Percentiles rank a stretch among this genome's conserved stretches.
These are phyloP conservation scores for Aythya baeri DNA, from an alignment of 2,113 vertebrate species.

Conservation along the genomic window DNA sequence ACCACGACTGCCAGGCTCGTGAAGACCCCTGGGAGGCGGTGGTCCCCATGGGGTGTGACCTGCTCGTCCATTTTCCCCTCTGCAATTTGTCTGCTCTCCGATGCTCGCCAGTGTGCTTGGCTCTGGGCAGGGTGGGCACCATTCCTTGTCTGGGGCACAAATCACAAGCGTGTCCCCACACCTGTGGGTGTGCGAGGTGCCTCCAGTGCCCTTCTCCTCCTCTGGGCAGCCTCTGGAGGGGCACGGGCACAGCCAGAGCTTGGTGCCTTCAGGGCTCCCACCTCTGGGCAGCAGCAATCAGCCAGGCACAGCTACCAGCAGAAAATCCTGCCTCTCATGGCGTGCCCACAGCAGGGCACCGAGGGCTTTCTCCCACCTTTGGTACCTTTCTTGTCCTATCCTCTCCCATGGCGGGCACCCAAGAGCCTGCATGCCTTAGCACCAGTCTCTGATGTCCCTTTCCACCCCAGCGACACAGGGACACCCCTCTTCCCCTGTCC, in stretches of 20 bases:
- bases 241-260: background rate
- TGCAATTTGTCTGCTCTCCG: background rate
- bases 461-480: background rate
- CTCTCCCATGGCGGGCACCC: background rate
- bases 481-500: background rate
- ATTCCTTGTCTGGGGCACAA: rapidly evolving
- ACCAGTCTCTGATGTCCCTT: rapidly evolving
- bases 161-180: rapidly evolving
- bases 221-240: background rate
- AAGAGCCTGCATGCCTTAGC: background rate
- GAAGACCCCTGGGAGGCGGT: background rate
- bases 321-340: rapidly evolving
- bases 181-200: background rate
- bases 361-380: background rate
- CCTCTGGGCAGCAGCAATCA: background rate
- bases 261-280: background rate
- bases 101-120: rapidly evolving
- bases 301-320: background rate
- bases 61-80: background rate
- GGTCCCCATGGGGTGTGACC: background rate
- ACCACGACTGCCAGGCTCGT: background rate
- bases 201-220: background rate
- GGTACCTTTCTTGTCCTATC: background rate
- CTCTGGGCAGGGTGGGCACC: background rate
- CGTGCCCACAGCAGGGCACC: rapidly evolving